A percentile compares a stretch with the other conserved stretches of the same genome.
Evolutionary conservation across 2,113 vertebrate species (phyloP).

Genomic region (Grantiella picta): DNA sequence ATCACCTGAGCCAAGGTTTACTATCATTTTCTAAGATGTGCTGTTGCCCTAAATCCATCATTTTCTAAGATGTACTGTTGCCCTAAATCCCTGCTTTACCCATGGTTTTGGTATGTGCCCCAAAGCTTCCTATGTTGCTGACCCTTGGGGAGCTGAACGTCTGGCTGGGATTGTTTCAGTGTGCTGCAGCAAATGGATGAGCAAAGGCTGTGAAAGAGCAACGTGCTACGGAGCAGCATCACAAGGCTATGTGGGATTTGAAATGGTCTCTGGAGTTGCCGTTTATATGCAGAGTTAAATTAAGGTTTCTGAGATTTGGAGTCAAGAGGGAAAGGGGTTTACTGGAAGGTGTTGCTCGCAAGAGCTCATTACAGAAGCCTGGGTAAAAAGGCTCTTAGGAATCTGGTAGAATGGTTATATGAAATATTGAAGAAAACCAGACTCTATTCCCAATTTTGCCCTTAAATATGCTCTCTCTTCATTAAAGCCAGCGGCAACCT

Average conservation of each 20-base stretch:
- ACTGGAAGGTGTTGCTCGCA: not conserved
- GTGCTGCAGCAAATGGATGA: not conserved
- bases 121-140: not conserved
- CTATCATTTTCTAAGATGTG: not conserved
- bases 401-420: not conserved
- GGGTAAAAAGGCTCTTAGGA: not conserved
- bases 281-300: not conserved
- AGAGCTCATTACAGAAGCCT: not conserved
- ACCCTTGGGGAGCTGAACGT: not conserved
- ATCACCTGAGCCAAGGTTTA: not conserved
- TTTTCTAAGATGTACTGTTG: not conserved
- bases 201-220: not conserved
- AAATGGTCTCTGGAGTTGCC: conserved; percentile 21
- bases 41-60: not conserved
- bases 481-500: not conserved
- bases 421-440: not conserved
- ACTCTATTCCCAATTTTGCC: not conserved
- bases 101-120: not conserved
- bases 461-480: not conserved
- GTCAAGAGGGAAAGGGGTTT: not conserved
- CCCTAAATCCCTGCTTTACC: not conserved
- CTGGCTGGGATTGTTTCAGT: not conserved
- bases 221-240: fast-evolving
- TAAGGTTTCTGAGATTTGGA: conserved; percentile 15
- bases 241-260: not conserved